Evolutionary conservation across 2,888 invertebrate species (phyloP), one percentile per base, ranked within the genome.

Genomic region (Pristionchus mayeri): DNA sequence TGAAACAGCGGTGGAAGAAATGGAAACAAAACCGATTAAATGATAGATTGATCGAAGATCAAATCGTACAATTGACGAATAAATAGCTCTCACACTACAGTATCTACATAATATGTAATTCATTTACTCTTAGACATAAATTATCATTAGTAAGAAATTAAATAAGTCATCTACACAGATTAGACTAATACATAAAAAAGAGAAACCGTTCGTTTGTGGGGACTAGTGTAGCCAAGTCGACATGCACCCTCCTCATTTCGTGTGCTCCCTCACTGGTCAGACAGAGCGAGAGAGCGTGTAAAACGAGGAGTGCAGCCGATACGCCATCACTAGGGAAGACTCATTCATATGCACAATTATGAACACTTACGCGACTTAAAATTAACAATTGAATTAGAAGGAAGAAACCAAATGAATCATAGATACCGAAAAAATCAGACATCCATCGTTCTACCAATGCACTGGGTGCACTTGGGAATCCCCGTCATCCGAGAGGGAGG

Each of bases 321-420:
- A n/a, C n/a, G n/a, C n/a, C n/a, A n/a, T n/a, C n/a, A n/a, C n/a
- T n/a, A n/a, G n/a, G n/a, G n/a, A n/a, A n/a, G n/a, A n/a, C n/a
- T 71, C 40, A 71, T 57, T 54, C 80, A 82, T 63, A 63, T 82
- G 81, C 60, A 82, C 81, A 82, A 63, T 60, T 82, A 82, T 63
- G 34, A 30, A 82, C 27, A 82, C 30, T 18, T 4, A 24, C 2
- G 52, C n/a, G n/a, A 82, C 40, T 27, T 34, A n/a, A 44, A 80
- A 57, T 34, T 7, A 34, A 34, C 1, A 79, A 54, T n/a, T n/a
- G n/a, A n/a, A n/a, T n/a, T 24, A 44, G 57, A 80, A 21, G n/a
- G 80, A 80, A 44, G 27, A 48, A 18, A 60, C 11, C 7, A 54
- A 44, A 82, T 24, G 30, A 30, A 44, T 63, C 13, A 30, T n/a